Evolutionary conservation across 1,140 invertebrate species (phyloP).

Genomic region (Scylla paramamosain): DNA sequence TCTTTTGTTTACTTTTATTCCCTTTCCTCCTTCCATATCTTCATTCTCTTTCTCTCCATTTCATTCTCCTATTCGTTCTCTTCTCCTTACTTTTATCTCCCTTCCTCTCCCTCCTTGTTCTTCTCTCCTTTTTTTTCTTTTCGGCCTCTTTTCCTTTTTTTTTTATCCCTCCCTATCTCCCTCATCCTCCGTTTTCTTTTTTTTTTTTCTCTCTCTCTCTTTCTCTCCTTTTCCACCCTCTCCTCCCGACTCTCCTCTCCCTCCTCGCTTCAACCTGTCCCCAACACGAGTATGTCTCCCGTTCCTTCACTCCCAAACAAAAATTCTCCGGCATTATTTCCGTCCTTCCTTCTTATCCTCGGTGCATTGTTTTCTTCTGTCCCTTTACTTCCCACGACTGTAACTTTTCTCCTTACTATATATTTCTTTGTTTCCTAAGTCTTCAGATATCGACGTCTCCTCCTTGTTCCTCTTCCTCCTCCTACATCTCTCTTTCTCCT

Average conservation of each 20-base stretch:
- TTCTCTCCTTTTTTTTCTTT: not conserved
- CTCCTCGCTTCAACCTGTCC: not conserved
- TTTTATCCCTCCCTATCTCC: not conserved
- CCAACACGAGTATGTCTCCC: conserved; percentile 15
- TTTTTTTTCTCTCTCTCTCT: not conserved
- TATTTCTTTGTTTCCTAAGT: not conserved
- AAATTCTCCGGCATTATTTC: not conserved
- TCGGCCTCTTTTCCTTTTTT: not conserved
- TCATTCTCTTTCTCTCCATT: not conserved
- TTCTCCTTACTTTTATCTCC: not conserved
- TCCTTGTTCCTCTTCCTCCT: not conserved
- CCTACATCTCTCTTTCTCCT: not conserved
- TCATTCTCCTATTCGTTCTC: not conserved
- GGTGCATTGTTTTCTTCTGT: not conserved
- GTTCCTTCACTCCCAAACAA: not conserved
- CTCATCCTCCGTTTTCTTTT: too few relatives aligned
- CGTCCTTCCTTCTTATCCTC: conserved; percentile 9
- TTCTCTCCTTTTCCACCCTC: not conserved
- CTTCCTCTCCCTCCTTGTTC: not conserved
- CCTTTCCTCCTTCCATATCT: not conserved
- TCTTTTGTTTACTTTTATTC: not conserved
- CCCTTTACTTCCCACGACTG: not conserved
- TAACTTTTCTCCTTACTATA: not conserved
- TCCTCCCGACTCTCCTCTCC: not conserved
- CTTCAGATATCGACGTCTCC: not conserved